phyloP scores from a whole-genome alignment of 2,797 vertebrate species.

The Enteromius argenteus region DNA sequence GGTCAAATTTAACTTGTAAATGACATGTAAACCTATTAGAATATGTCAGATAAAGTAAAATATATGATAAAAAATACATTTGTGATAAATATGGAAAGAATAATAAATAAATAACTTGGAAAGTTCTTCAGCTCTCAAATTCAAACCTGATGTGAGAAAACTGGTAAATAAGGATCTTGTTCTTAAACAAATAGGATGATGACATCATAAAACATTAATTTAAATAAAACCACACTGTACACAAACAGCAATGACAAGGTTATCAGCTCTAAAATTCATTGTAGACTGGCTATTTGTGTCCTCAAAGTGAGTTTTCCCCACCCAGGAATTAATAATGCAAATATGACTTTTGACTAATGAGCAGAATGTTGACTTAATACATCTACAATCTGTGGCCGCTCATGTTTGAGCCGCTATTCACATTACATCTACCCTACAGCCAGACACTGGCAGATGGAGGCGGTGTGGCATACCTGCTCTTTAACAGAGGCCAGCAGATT shows the following conservation, averaged over 20 bases:
- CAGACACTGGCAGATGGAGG: constrained; percentile 7
- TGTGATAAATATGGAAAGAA: not conserved
- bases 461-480: constrained; percentile 85
- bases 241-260: not conserved
- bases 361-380: constrained; percentile 19
- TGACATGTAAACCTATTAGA: not conserved
- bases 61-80: not conserved
- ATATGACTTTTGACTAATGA: constrained; percentile 38
- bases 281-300: not conserved
- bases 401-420: constrained; percentile 17
- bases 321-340: constrained; percentile 42
- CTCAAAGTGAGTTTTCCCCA: constrained; percentile 9
- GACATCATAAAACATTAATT: not conserved
- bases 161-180: not conserved
- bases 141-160: not conserved
- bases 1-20: not conserved
- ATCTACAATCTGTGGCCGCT: constrained; percentile 22
- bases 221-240: not conserved
- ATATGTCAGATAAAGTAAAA: not conserved
- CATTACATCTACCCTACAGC: constrained; percentile 1
- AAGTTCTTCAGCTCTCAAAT: not conserved
- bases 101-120: not conserved
- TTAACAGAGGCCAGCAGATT: constrained; percentile 97
- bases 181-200: not conserved
- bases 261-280: not conserved